A percentile compares a stretch with the other conserved stretches of the same genome.
phyloP scores from a whole-genome alignment of 2,797 vertebrate genomes.

The Coregonus ussuriensis region DNA sequence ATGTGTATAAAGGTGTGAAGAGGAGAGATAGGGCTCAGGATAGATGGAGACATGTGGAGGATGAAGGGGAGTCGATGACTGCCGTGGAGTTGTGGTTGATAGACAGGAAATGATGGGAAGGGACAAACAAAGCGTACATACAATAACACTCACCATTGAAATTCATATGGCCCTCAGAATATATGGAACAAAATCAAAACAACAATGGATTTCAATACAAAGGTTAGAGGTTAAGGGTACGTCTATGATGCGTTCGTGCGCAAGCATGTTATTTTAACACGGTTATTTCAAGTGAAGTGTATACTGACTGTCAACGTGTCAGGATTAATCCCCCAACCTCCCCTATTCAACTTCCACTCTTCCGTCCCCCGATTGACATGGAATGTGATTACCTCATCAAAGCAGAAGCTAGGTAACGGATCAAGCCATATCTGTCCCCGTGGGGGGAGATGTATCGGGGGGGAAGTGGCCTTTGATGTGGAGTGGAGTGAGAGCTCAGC shows the following conservation, averaged over 20 bases:
- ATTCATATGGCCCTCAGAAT: constrained; percentile 24
- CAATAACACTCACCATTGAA: constrained; percentile 17
- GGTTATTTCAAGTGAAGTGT: constrained; percentile 8
- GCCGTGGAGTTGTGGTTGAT: constrained; percentile 17
- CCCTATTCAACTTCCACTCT: constrained; percentile 4
- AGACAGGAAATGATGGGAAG: constrained; percentile 35
- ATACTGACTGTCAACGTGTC: not conserved
- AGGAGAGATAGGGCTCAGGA: constrained; percentile 9
- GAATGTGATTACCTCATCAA: constrained; percentile 72
- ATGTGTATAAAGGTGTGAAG: constrained; percentile 16
- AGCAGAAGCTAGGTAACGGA: constrained; percentile 65
- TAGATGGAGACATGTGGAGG: constrained; percentile 14
- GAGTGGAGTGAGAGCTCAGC: constrained; percentile 47
- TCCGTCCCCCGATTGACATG: constrained; percentile 50
- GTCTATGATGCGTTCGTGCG: constrained; percentile 1
- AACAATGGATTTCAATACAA: constrained; percentile 36
- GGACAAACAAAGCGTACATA: constrained; percentile 25
- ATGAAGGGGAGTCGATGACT: not conserved
- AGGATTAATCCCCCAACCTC: constrained; percentile 12
- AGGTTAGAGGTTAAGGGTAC: constrained; percentile 20
- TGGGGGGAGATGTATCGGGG: constrained; percentile 41
- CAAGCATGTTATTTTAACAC: not conserved
- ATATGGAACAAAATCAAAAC: not conserved
- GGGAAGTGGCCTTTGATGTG: constrained; percentile 60
- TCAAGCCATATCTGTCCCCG: constrained; percentile 56